Conservation (phyloP, 1,140 invertebrate species). For the Cryptotermes secundus region DNA sequence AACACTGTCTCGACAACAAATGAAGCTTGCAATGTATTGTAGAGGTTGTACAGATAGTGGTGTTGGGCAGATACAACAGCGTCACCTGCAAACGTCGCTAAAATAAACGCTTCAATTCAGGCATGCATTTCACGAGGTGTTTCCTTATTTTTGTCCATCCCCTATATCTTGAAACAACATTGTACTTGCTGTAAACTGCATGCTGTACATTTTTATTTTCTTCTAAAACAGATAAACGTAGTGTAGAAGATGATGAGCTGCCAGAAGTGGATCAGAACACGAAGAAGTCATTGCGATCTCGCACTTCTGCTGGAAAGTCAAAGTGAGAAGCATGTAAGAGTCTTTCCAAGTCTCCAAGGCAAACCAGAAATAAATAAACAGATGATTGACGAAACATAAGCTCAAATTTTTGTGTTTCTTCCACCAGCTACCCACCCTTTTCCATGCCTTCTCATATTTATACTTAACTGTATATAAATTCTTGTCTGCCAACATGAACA, state of each 20-base stretch:
- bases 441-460: neutral
- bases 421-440: neutral
- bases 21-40: too few species aligned
- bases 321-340: conserved; percentile 44
- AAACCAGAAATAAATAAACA: neutral
- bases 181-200: too few species aligned
- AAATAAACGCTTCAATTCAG: too few species aligned
- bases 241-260: conserved; percentile 62
- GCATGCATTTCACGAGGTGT: too few species aligned
- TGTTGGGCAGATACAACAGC: too few species aligned
- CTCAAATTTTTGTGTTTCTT: neutral
- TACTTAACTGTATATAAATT: too few species aligned
- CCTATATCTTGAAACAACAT: too few species aligned
- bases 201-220: conserved; percentile 14
- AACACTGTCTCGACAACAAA: too few species aligned
- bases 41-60: too few species aligned
- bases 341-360: neutral
- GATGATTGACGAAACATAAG: neutral
- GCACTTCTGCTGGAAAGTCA: conserved; percentile 45
- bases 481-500: too few species aligned
- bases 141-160: too few species aligned
- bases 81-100: too few species aligned
- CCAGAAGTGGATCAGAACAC: conserved; percentile 71
- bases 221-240: conserved; percentile 48
- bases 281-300: conserved; percentile 55